These are phyloP conservation scores for Panagrolaimus sp. DNA, from an alignment of 1,140 invertebrate genomes.

Conservation along the genomic window DNA sequence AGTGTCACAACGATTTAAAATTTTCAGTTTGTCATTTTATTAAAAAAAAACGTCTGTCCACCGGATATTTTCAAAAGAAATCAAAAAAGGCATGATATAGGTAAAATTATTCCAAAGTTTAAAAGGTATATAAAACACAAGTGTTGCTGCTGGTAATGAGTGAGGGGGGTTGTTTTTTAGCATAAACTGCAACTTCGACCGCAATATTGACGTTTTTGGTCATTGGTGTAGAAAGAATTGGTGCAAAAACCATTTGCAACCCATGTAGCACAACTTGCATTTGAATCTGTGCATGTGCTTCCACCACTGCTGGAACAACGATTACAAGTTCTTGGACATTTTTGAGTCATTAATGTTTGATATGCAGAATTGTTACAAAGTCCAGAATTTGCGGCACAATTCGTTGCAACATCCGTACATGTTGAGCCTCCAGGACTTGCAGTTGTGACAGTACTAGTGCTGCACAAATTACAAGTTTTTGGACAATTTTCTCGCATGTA, in stretches of 20 bases:
- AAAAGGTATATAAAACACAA: too few species aligned
- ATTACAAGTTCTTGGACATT: neutral
- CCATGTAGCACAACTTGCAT: constrained; percentile 1
- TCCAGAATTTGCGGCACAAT: neutral
- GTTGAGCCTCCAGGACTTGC: neutral
- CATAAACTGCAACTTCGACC: neutral
- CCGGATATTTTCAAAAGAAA: too few species aligned
- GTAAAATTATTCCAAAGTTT: too few species aligned
- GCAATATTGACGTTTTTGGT: constrained; percentile 6
- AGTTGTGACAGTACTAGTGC: neutral
- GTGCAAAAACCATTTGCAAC: neutral
- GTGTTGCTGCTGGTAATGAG: too few species aligned
- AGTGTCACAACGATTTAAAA: too few species aligned
- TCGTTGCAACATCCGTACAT: neutral
- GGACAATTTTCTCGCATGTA: neutral
- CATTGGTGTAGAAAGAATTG: constrained; percentile 6
- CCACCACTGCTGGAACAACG: neutral
- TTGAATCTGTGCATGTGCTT: neutral
- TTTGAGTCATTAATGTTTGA: neutral
- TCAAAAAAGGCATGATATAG: too few species aligned
- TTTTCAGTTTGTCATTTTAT: too few species aligned
- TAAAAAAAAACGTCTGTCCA: too few species aligned
- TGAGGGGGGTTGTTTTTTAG: neutral
- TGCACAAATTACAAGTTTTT: neutral
- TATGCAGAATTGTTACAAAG: neutral